Conservation (phyloP, 1,140 invertebrate species). For the Euwallacea similis region DNA sequence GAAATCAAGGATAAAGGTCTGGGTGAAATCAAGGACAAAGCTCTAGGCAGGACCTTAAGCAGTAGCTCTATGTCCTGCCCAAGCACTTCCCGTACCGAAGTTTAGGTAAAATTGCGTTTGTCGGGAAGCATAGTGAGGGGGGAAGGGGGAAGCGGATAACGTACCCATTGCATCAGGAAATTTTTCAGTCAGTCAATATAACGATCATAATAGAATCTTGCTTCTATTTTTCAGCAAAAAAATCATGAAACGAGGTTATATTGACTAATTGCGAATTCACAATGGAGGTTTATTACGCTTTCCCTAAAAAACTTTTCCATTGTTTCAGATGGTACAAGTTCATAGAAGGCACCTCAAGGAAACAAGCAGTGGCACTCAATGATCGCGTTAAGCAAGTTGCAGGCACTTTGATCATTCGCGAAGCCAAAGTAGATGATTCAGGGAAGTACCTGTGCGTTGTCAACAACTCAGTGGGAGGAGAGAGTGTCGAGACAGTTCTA, state of each 20-base stretch:
- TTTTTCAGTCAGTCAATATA: too few species aligned
- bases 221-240: too few species aligned
- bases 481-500: conserved; percentile 88
- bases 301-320: conserved; percentile 34
- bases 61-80: conserved; percentile 63
- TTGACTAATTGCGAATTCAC: too few species aligned
- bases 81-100: conserved; percentile 65
- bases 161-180: too few species aligned
- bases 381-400: conserved; percentile 91
- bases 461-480: conserved; percentile 90
- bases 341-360: conserved; percentile 79
- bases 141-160: too few species aligned
- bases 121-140: too few species aligned
- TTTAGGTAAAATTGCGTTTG: conserved; percentile 55
- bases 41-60: conserved; percentile 27
- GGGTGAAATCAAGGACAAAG: conserved; percentile 37
- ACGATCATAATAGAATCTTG: too few species aligned
- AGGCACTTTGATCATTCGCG: conserved; percentile 88
- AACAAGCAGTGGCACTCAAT: conserved; percentile 80
- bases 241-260: too few species aligned
- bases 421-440: conserved; percentile 87
- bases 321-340: conserved; percentile 89
- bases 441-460: conserved; percentile 94
- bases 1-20: conserved; percentile 52
- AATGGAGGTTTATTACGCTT: neutral